phyloP scores from a whole-genome alignment of 2,888 invertebrate species.

The Napeogenes sylphis region DNA sequence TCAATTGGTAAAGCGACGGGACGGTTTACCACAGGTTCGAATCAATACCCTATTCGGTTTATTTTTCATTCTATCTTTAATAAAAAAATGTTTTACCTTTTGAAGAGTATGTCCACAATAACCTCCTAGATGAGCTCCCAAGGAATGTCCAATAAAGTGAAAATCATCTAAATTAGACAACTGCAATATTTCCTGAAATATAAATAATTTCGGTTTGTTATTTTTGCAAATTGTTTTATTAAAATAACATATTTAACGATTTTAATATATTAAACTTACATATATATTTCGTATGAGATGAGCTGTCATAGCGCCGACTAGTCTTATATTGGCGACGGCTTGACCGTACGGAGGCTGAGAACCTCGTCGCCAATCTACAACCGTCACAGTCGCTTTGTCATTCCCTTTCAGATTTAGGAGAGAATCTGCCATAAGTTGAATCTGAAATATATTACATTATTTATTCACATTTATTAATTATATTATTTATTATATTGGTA shows the following conservation, averaged over 20 bases:
- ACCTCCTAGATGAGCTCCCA: slow-evolving; percentile 90
- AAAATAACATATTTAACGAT: too few relatives aligned
- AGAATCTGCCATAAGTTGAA: slow-evolving; percentile 83
- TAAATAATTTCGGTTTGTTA: not conserved
- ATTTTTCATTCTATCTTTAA: too few relatives aligned
- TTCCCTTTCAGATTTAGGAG: slow-evolving; percentile 80
- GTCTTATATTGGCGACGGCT: slow-evolving; percentile 92
- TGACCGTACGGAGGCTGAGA: slow-evolving; percentile 93
- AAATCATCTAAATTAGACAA: slow-evolving; percentile 80
- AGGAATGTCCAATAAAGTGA: slow-evolving; percentile 91
- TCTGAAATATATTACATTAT: slow-evolving; percentile 52
- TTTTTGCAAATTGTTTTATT: too few relatives aligned
- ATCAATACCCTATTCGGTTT: too few relatives aligned
- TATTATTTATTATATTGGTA: not conserved
- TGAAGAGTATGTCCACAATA: slow-evolving; percentile 89
- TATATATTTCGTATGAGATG: slow-evolving; percentile 79
- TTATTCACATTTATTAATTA: not conserved
- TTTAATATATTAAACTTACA: slow-evolving; percentile 50
- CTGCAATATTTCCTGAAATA: slow-evolving; percentile 72
- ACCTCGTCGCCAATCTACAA: slow-evolving; percentile 92
- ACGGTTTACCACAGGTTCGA: too few relatives aligned
- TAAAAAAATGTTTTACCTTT: slow-evolving; percentile 56
- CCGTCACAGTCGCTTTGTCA: slow-evolving; percentile 84
- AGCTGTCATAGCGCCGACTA: slow-evolving; percentile 90
- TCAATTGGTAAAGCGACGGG: too few relatives aligned